These are phyloP conservation scores for Hetaerina titia DNA, from an alignment of 2,888 invertebrate genomes.

Conservation along the genomic window DNA sequence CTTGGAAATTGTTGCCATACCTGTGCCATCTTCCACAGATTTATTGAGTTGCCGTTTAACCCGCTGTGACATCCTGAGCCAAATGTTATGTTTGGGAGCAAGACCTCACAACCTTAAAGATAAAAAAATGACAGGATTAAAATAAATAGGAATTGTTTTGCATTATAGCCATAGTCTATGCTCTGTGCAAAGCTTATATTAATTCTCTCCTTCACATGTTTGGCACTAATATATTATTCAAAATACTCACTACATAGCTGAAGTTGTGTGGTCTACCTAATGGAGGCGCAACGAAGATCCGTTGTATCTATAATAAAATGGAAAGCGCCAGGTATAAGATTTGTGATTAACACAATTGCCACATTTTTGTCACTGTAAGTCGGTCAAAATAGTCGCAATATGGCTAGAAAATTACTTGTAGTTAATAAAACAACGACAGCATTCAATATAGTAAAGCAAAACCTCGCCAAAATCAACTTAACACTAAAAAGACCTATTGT, in stretches of 20 bases:
- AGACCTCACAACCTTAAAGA: slow-evolving; percentile 54
- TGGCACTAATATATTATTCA: background rate
- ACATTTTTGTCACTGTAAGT: background rate
- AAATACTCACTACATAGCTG: slow-evolving; percentile 82
- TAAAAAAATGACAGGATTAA: background rate
- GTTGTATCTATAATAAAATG: slow-evolving; percentile 68
- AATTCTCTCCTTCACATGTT: background rate
- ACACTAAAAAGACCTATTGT: background rate
- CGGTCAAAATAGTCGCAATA: background rate
- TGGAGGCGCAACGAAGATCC: slow-evolving; percentile 68
- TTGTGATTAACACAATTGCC: background rate
- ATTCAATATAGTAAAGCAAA: background rate
- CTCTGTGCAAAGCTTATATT: background rate
- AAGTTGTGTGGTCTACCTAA: slow-evolving; percentile 73
- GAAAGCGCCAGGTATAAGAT: background rate
- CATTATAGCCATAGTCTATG: background rate
- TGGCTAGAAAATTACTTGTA: background rate
- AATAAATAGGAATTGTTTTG: background rate
- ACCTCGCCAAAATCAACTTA: background rate
- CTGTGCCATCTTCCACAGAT: slow-evolving; percentile 82
- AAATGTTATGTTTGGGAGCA: slow-evolving; percentile 65
- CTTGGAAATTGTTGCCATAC: slow-evolving; percentile 70
- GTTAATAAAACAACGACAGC: background rate
- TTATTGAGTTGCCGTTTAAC: slow-evolving; percentile 86
- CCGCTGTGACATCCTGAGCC: slow-evolving; percentile 63